Evolutionary conservation across 1,140 invertebrate species (phyloP).

Genomic region (Mactra quadrangularis): DNA sequence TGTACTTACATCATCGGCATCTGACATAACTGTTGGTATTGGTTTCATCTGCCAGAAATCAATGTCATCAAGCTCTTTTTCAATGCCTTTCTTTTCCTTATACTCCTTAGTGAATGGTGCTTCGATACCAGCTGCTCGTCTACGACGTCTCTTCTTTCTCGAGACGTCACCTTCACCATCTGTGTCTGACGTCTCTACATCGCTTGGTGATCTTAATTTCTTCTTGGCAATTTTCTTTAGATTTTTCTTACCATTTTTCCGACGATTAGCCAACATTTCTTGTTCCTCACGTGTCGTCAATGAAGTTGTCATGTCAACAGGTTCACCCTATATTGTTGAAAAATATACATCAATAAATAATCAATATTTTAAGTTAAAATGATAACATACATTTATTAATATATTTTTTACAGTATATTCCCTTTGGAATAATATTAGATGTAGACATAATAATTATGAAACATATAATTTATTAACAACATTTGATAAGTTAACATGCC

Average conservation of each 20-base stretch:
- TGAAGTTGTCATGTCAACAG: background rate
- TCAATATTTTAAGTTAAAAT: background rate
- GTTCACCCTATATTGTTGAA: slow-evolving; percentile 12
- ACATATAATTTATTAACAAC: no score
- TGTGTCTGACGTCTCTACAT: slow-evolving; percentile 15
- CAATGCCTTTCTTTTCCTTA: slow-evolving; percentile 43
- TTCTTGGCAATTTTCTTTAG: slow-evolving; percentile 34
- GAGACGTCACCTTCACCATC: background rate
- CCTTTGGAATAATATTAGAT: no score
- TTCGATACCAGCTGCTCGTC: background rate
- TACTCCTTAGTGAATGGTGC: slow-evolving; percentile 41
- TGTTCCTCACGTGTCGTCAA: slow-evolving; percentile 29
- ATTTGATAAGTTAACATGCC: no score
- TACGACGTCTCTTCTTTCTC: background rate
- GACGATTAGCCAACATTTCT: background rate
- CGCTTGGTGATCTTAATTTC: slow-evolving; percentile 12
- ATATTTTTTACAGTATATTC: no score
- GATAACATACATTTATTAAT: background rate
- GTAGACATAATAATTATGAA: no score
- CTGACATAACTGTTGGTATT: background rate
- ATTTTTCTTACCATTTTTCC: slow-evolving; percentile 23
- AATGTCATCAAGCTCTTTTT: slow-evolving; percentile 43
- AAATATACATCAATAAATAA: background rate
- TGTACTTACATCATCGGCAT: slow-evolving; percentile 3
- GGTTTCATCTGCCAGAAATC: slow-evolving; percentile 41